These are phyloP conservation scores for Haplochromis vanheusdeni DNA, from an alignment of 2,113 vertebrate genomes.

Conservation along the genomic window DNA sequence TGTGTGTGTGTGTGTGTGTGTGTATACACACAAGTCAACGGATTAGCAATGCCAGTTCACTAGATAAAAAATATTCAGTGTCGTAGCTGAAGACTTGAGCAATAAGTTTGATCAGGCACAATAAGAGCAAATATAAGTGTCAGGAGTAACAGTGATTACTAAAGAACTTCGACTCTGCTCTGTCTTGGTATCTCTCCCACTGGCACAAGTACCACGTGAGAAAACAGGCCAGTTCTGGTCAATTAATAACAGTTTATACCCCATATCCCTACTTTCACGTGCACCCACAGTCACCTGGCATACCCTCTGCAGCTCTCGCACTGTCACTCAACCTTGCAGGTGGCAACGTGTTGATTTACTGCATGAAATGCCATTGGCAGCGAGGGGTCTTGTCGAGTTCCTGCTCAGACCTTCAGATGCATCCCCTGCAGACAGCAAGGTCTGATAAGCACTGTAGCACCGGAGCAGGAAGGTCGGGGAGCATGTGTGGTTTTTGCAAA, in stretches of 20 bases:
- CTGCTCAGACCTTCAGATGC: neutral
- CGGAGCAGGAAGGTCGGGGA: neutral
- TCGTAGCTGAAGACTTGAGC: neutral
- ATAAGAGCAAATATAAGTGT: neutral
- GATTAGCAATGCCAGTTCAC: neutral
- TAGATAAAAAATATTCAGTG: conserved; percentile 4
- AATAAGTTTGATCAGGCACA: conserved; percentile 13
- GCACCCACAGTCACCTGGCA: neutral
- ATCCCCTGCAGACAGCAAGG: neutral
- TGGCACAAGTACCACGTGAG: neutral
- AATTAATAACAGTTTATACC: neutral
- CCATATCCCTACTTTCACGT: neutral
- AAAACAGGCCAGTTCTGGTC: conserved; percentile 13
- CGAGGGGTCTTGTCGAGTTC: neutral
- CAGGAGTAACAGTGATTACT: neutral
- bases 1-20: neutral
- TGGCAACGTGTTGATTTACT: conserved; percentile 17
- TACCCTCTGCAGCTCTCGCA: neutral
- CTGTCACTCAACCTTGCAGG: conserved; percentile 12
- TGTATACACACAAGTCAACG: neutral
- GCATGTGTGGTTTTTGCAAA: neutral
- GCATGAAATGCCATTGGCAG: conserved; percentile 14
- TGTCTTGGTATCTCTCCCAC: neutral
- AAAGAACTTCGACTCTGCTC: neutral
- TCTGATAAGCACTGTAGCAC: neutral